phyloP scores from a whole-genome alignment of 2,113 vertebrate species.

The Apodemus sylvaticus region DNA sequence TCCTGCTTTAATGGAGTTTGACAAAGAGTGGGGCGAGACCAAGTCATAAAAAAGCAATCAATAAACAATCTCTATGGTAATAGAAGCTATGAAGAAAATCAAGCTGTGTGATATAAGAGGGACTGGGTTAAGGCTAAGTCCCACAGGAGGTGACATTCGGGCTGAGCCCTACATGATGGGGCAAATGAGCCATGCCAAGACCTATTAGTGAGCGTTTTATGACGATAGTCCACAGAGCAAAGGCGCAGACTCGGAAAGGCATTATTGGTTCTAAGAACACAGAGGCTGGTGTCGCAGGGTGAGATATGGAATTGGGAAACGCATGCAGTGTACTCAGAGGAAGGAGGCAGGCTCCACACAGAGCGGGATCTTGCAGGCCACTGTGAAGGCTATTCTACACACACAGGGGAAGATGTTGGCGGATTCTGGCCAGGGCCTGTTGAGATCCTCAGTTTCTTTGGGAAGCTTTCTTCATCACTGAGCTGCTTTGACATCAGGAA shows the following conservation, averaged over 20 bases:
- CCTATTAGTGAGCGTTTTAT: neutral
- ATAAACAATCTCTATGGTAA: constrained; percentile 40
- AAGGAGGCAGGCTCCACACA: neutral
- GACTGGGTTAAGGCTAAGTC: neutral
- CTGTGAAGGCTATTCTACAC: neutral
- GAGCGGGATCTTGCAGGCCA: neutral
- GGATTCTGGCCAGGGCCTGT: neutral
- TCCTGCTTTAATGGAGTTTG: constrained; percentile 1
- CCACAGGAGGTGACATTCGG: neutral
- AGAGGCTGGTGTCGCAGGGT: neutral
- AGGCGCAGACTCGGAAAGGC: neutral
- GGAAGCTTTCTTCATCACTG: neutral
- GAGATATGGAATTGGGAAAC: neutral
- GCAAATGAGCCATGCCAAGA: neutral
- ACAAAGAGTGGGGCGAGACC: neutral
- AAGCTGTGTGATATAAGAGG: neutral
- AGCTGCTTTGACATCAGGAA: neutral
- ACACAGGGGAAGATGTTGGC: neutral
- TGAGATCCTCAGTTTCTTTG: neutral
- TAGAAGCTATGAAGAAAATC: neutral
- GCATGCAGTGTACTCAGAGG: neutral
- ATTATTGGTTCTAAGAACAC: neutral
- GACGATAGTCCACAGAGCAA: neutral
- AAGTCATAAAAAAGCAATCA: constrained; percentile 4
- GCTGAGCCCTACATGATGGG: neutral